Evolutionary conservation across 1,140 invertebrate species (phyloP), one percentile per base, ranked within the genome.

Genomic region (Lordiphosa clarofinis): DNA sequence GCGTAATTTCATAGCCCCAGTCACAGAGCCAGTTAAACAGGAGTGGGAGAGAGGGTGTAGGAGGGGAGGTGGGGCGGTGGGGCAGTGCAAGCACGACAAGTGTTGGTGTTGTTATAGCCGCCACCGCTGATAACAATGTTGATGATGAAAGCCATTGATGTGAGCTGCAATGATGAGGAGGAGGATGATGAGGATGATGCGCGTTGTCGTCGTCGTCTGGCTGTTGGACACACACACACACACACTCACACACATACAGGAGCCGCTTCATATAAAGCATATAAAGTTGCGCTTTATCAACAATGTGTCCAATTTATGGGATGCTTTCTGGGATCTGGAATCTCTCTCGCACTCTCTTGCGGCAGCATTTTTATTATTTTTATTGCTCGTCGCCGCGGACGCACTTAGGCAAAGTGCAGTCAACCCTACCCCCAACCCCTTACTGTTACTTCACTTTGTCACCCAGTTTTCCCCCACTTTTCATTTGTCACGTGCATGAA

Each of bases 231-330:
- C 11, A 40, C 33, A 55, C 35, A 15, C 2, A 7, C 59, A 43
- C 33, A 0, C 50, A 55, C 24, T 40, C 59, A 36, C 11, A 13
- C 13, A 6, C 5, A 50, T 33, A 55, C 44, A 61, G 38, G 10
- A 19, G 24, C 46, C 43, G 66, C 71, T 81, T 82, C 76, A 81
- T 81, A 81, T 81, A 75, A 81, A 81, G 69, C 75, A 71, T 82
- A 81, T 81, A 81, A 81, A 81, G 75, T 81, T 81, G 76, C 75
- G 72, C 72, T 82, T 81, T 81, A 81, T 81, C 75, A 82, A 81
- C 75, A 81, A 82, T 81, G 75, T 81, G 75, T 82, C 75, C 76
- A 81, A 81, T 81, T 81, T 81, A 81, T 81, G 71, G 61, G 73
- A 54, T 42, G 39, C 28, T 31, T 31, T 31, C 28, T 31, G 28